A percentile compares a stretch with the other conserved stretches of the same genome.
These are phyloP conservation scores for Baryphthengus martii DNA, from an alignment of 2,113 vertebrate species.

Conservation along the genomic window DNA sequence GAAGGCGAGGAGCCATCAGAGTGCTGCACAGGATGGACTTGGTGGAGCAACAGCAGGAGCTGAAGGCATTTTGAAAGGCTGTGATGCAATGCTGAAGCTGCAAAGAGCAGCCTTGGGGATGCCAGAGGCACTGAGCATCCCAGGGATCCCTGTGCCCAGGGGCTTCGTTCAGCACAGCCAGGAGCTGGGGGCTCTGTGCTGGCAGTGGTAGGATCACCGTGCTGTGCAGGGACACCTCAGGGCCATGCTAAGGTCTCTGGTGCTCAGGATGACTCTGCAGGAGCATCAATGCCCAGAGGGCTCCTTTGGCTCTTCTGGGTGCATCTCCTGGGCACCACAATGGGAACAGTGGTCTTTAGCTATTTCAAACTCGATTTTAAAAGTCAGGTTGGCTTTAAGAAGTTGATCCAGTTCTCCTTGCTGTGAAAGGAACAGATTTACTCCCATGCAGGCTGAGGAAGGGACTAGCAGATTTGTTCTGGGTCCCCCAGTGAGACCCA, in stretches of 20 bases:
- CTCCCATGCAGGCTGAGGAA: background rate
- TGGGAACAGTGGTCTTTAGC: background rate
- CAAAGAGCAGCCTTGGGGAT: background rate
- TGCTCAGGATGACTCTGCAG: background rate
- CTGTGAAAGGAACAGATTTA: background rate
- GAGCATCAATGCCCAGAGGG: background rate
- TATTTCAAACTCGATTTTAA: background rate
- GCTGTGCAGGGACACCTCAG: background rate
- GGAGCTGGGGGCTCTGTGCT: background rate
- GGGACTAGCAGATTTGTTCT: background rate
- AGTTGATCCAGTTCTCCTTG: background rate
- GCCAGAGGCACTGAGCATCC: background rate
- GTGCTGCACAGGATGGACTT: background rate
- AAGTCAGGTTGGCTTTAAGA: background rate
- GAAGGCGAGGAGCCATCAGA: background rate
- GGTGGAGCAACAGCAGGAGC: background rate
- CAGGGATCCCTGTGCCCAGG: fast-evolving
- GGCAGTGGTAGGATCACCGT: background rate
- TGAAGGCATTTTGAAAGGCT: background rate
- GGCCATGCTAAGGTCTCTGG: background rate
- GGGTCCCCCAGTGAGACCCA: background rate
- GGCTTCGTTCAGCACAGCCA: background rate
- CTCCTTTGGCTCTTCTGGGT: background rate
- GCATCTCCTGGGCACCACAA: background rate
- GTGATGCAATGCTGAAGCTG: fast-evolving